Conservation (phyloP, 2,797 vertebrate genomes). For the Ciconia nigra region DNA sequence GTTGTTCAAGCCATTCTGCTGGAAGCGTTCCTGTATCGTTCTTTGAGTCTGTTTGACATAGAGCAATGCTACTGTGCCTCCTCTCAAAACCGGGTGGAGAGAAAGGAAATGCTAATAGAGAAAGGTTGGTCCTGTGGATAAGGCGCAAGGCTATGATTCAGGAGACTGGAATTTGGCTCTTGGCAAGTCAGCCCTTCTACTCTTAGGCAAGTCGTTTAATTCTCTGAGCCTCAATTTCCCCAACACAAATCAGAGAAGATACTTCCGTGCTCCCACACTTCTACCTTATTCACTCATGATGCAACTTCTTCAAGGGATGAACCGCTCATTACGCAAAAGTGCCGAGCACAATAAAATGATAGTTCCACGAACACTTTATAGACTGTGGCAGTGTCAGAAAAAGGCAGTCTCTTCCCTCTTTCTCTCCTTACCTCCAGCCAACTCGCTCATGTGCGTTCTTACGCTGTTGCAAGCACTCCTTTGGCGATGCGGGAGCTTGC, state of each 20-base stretch:
- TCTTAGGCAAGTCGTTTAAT: constrained; percentile 11
- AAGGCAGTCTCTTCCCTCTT: not conserved
- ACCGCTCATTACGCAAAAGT: not conserved
- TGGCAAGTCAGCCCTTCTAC: constrained; percentile 19
- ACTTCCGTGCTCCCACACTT: constrained; percentile 40
- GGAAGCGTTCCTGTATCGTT: not conserved
- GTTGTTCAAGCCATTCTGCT: not conserved
- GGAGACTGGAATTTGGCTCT: constrained; percentile 24
- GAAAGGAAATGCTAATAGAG: constrained; percentile 45
- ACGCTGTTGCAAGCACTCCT: not conserved
- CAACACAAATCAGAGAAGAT: not conserved
- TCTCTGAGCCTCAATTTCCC: constrained; percentile 29
- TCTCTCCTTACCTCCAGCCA: not conserved
- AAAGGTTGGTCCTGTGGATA: constrained; percentile 48
- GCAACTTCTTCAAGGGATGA: not conserved
- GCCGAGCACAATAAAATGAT: not conserved
- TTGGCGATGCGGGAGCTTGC: not conserved
- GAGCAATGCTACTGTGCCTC: constrained; percentile 7
- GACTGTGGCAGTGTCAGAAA: not conserved
- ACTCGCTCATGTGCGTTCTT: not conserved
- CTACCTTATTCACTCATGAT: not conserved
- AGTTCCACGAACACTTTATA: not conserved
- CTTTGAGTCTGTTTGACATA: not conserved
- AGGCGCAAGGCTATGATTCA: constrained; percentile 47
- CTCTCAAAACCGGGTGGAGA: constrained; percentile 50